A percentile compares a stretch with the other conserved stretches of the same genome.
Conservation (phyloP, 2,113 vertebrate genomes). For the Anarhynchus alexandrinus region DNA sequence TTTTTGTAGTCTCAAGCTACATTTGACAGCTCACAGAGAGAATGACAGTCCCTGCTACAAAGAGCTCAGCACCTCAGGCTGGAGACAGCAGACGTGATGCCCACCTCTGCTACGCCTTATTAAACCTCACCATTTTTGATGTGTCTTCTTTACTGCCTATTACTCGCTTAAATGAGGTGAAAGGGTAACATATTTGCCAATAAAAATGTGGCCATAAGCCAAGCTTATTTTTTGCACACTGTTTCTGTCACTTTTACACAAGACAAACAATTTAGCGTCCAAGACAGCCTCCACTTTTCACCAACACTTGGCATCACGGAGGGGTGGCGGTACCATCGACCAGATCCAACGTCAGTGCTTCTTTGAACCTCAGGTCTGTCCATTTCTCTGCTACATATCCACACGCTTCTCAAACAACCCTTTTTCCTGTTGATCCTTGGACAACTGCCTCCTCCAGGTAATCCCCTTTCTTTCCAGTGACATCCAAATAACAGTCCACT, state of each 20-base stretch:
- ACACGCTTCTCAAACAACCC: background rate
- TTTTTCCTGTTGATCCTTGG: background rate
- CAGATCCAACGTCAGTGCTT: background rate
- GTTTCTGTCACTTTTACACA: background rate
- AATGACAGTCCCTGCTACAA: background rate
- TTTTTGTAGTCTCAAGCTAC: background rate
- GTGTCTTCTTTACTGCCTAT: background rate
- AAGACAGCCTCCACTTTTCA: background rate
- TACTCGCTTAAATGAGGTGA: background rate
- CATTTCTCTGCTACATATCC: background rate
- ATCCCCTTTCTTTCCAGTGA: background rate
- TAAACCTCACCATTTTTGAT: background rate
- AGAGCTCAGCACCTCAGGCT: background rate
- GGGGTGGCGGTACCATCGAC: fast-evolving
- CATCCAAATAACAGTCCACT: background rate
- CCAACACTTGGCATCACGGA: background rate
- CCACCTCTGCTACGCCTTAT: background rate
- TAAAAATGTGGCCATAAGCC: background rate
- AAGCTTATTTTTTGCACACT: background rate
- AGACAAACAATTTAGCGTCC: background rate
- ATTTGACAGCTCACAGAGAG: background rate
- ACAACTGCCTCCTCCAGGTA: background rate
- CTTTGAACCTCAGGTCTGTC: background rate
- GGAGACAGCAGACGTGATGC: fast-evolving
- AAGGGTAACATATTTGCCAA: background rate